A percentile compares a stretch with the other conserved stretches of the same genome.
These are phyloP conservation scores for Sebastes oblongus DNA, from an alignment of 2,797 vertebrate species.

Conservation along the genomic window DNA sequence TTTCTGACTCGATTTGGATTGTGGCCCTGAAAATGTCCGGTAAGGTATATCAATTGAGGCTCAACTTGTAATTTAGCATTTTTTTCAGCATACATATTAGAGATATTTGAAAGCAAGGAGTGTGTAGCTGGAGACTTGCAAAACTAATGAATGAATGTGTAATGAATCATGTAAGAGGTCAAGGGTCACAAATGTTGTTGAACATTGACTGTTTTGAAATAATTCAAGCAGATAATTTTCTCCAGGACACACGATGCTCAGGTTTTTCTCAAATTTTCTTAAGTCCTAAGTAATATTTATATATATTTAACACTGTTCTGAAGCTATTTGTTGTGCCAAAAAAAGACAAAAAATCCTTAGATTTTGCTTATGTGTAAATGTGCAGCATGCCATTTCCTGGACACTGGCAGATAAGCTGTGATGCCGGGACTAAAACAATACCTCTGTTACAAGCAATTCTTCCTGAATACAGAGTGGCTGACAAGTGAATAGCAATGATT, in stretches of 20 bases:
- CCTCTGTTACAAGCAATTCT: conserved; percentile 70
- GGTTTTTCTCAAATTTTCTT: conserved; percentile 14
- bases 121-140: not conserved
- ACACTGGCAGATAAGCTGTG: conserved; percentile 64
- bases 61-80: not conserved
- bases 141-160: not conserved
- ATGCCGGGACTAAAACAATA: conserved; percentile 70
- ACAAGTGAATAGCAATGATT: conserved; percentile 85
- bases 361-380: conserved; percentile 48
- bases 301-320: conserved; percentile 17
- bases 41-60: conserved; percentile 2
- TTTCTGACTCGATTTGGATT: not conserved
- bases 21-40: conserved; percentile 4
- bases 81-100: not conserved
- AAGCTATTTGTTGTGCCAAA: conserved; percentile 15
- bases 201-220: conserved; percentile 4
- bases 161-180: conserved; percentile 10
- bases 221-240: not conserved
- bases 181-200: conserved; percentile 8
- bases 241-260: not conserved
- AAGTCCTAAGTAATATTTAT: conserved; percentile 15
- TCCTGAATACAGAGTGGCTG: conserved; percentile 60
- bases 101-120: not conserved
- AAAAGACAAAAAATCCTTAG: not conserved
- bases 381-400: conserved; percentile 64